Percentiles rank a stretch among this genome's conserved stretches.
Conservation (phyloP, 2,113 vertebrate genomes). For the Neopipo cinnamomea region DNA sequence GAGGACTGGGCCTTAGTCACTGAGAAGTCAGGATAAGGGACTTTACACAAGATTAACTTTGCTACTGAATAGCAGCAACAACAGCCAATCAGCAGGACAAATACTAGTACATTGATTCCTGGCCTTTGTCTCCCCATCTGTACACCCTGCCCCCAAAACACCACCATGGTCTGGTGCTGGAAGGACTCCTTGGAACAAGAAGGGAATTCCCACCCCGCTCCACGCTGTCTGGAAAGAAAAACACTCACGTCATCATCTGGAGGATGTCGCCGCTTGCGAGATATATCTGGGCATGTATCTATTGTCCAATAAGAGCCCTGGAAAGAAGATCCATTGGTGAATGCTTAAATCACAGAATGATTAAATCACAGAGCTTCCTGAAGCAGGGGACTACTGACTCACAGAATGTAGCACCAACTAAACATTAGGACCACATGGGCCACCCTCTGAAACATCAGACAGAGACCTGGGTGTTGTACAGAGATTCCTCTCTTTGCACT, state of each 20-base stretch:
- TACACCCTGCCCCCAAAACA: not conserved
- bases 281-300: constrained; percentile 84
- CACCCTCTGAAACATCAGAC: not conserved
- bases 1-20: not conserved
- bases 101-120: not conserved
- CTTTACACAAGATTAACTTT: not conserved
- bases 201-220: not conserved
- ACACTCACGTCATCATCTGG: constrained; percentile 83
- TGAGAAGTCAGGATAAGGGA: not conserved
- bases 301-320: constrained; percentile 98
- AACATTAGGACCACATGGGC: not conserved
- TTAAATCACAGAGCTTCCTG: not conserved
- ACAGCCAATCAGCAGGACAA: not conserved
- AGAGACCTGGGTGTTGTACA: not conserved
- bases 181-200: not conserved
- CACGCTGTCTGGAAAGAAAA: not conserved
- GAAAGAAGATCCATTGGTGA: constrained; percentile 45
- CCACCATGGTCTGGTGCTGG: not conserved
- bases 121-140: not conserved
- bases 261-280: constrained; percentile 86
- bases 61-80: not conserved
- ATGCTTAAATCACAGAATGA: too few species aligned
- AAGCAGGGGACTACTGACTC: not conserved
- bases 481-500: not conserved
- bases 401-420: not conserved